Evolutionary conservation across 2,888 invertebrate species (phyloP).

Genomic region (Epinotia brunnichana): DNA sequence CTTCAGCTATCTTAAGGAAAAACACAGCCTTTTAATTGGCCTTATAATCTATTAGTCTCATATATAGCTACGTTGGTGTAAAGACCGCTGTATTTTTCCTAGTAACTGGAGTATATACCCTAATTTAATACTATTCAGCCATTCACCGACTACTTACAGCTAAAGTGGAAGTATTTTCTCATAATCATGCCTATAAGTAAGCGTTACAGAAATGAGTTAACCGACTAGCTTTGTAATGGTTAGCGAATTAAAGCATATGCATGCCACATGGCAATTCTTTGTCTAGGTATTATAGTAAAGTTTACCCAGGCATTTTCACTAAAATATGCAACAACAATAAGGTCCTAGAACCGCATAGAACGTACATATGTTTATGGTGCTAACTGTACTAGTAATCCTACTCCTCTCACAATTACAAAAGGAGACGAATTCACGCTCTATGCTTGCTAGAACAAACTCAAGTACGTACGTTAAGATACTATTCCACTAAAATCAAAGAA

Average conservation of each 20-base stretch:
- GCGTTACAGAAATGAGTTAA: neutral
- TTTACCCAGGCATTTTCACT: neutral
- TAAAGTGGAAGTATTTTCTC: conserved; percentile 8
- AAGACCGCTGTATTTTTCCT: neutral
- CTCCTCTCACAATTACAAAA: too few relatives aligned
- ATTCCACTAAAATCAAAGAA: neutral
- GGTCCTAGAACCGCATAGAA: too few relatives aligned
- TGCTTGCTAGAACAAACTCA: too few relatives aligned
- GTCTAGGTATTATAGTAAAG: neutral
- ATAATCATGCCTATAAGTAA: neutral
- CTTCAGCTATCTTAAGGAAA: neutral
- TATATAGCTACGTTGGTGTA: too few relatives aligned
- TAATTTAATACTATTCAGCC: conserved; percentile 7
- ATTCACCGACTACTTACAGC: neutral
- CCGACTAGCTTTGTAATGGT: neutral
- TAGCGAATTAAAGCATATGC: too few relatives aligned
- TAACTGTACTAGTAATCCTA: too few relatives aligned
- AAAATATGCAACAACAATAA: too few relatives aligned
- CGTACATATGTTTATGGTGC: too few relatives aligned
- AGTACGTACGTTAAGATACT: too few relatives aligned
- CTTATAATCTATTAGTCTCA: too few relatives aligned
- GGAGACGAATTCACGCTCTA: too few relatives aligned
- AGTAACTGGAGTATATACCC: neutral
- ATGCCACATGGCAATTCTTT: neutral
- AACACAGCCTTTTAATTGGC: neutral